These are phyloP conservation scores for Empis livida DNA, from an alignment of 2,888 invertebrate species.

Conservation along the genomic window DNA sequence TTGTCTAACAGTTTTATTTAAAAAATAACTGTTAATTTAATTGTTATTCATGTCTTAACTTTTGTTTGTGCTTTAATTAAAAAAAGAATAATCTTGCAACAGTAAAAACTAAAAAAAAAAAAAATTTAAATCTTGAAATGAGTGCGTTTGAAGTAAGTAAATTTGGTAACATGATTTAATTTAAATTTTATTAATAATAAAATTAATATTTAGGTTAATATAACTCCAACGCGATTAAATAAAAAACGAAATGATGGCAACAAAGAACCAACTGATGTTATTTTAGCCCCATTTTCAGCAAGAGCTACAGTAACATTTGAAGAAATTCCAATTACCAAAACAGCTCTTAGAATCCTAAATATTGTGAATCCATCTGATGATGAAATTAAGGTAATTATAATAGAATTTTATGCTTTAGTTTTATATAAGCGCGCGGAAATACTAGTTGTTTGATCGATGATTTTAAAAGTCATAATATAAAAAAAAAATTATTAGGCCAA, in stretches of 20 bases:
- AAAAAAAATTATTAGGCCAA: too few relatives aligned
- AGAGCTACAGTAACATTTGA: slow-evolving; percentile 56
- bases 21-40: too few relatives aligned
- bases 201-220: slow-evolving; percentile 17
- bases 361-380: slow-evolving; percentile 44
- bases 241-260: slow-evolving; percentile 31
- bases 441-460: slow-evolving; percentile 12
- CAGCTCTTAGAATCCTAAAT: slow-evolving; percentile 41
- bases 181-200: background rate
- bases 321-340: slow-evolving; percentile 45
- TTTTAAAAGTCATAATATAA: background rate
- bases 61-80: too few relatives aligned
- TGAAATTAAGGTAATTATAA: slow-evolving; percentile 37
- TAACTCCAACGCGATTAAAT: slow-evolving; percentile 29
- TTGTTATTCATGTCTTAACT: too few relatives aligned
- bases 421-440: background rate
- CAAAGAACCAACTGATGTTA: slow-evolving; percentile 34
- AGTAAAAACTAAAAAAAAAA: too few relatives aligned
- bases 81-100: too few relatives aligned
- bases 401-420: too few relatives aligned
- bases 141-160: slow-evolving; percentile 32
- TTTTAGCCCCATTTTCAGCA: slow-evolving; percentile 52
- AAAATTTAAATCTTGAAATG: slow-evolving; percentile 19
- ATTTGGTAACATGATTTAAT: background rate
- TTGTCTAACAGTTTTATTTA: too few relatives aligned